Conservation (phyloP, 2,888 invertebrate genomes). For the Malachius bipustulatus region DNA sequence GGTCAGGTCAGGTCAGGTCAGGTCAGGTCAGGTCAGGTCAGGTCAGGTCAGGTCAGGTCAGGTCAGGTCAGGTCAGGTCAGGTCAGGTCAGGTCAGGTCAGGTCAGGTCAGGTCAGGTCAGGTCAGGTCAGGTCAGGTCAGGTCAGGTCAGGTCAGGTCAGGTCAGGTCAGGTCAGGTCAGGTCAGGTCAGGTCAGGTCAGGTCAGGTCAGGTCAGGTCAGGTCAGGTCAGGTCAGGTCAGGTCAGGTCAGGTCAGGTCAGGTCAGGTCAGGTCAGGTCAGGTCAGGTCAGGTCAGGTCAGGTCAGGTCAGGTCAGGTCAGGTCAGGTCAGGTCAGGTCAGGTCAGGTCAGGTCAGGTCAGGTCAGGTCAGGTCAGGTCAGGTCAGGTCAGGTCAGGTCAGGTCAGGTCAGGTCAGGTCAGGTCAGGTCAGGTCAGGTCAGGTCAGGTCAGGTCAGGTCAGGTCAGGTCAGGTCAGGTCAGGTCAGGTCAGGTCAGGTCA, state of each 20-base stretch:
- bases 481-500: conserved; percentile 10
- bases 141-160: conserved; percentile 6
- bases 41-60: conserved; percentile 12
- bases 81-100: conserved; percentile 12
- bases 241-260: conserved; percentile 10
- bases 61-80: conserved; percentile 12
- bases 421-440: conserved; percentile 10
- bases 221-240: conserved; percentile 4
- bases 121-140: conserved; percentile 12
- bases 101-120: conserved; percentile 12
- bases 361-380: conserved; percentile 9
- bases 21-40: conserved; percentile 12
- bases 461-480: conserved; percentile 10
- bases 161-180: not conserved
- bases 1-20: conserved; percentile 12
- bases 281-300: conserved; percentile 9
- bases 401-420: conserved; percentile 10
- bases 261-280: conserved; percentile 9
- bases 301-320: conserved; percentile 10
- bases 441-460: conserved; percentile 10
- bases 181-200: conserved; percentile 11
- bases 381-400: conserved; percentile 10
- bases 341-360: conserved; percentile 9
- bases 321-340: conserved; percentile 10
- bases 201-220: conserved; percentile 6